These are phyloP conservation scores for Dinomys branickii DNA, from an alignment of 2,113 vertebrate genomes.

Conservation along the genomic window DNA sequence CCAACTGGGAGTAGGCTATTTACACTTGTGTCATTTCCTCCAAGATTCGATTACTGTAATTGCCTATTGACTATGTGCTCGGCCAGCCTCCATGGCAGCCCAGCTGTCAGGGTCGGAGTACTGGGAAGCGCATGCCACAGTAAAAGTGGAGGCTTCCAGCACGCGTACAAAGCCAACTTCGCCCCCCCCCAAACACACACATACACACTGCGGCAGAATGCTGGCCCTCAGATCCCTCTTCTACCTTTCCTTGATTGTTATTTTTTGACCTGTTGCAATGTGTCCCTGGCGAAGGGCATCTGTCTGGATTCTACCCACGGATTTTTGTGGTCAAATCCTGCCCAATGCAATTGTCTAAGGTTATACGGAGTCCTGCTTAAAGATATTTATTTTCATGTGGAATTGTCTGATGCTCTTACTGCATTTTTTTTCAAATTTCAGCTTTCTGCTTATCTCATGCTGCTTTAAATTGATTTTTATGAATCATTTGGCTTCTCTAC, in stretches of 20 bases:
- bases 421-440: slow-evolving; percentile 68
- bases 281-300: neutral
- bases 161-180: neutral
- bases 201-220: slow-evolving; percentile 21
- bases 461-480: slow-evolving; percentile 83
- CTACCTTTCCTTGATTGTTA: neutral
- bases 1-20: slow-evolving; percentile 79
- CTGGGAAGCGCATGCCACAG: slow-evolving; percentile 47
- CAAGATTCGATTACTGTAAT: slow-evolving; percentile 83
- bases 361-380: slow-evolving; percentile 63
- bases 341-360: slow-evolving; percentile 61
- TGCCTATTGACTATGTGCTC: slow-evolving; percentile 83
- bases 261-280: neutral
- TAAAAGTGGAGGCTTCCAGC: slow-evolving; percentile 58
- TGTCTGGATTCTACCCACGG: slow-evolving; percentile 55
- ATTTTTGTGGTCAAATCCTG: slow-evolving; percentile 54
- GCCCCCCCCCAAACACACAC: slow-evolving; percentile 1
- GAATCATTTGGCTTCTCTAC: slow-evolving; percentile 71
- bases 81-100: slow-evolving; percentile 71
- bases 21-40: slow-evolving; percentile 83
- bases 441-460: slow-evolving; percentile 66
- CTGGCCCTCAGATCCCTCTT: slow-evolving; percentile 63
- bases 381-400: slow-evolving; percentile 58
- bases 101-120: slow-evolving; percentile 63
- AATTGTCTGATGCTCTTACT: slow-evolving; percentile 45